Evolutionary conservation across 1,140 invertebrate genomes (phyloP), one percentile per base, ranked within the genome.

Genomic region (Drosophila leontia): DNA sequence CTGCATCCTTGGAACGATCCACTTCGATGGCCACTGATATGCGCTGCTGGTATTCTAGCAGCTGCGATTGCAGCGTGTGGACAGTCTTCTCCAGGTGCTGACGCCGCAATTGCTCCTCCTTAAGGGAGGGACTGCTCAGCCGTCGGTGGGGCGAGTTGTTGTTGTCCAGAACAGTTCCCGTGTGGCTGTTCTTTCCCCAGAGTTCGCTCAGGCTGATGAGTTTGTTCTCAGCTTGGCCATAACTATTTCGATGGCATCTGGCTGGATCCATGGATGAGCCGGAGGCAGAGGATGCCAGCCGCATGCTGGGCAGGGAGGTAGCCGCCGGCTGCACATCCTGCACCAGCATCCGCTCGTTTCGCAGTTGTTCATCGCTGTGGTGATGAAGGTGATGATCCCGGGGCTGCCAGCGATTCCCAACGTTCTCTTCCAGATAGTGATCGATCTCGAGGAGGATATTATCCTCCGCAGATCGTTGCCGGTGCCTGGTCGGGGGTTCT

Each of bases 41-140:
- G 75, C 96, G 95, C 87, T 97, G 96, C 92, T 97, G 95, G 74
- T 96, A 95, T 80, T 97, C 96, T 19, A 97, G 91, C 55, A 96
- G 91, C 68, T 95, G 95, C 62, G 94, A 94, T 88, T 97, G 96
- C 2, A 97, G 88, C 42, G 95, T 94, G 82, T 96, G 95, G 42
- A 97, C 96, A 67, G 96, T 93, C 70, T 95, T 93, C 92, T 97
- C 96, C 88, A 96, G 96, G 87, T 97, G 96, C 95, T 97, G 88
- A 7, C 94, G 93, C 34, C 85, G 62, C n/a, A 96, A 93, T 91
- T 95, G 95, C 92, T 97, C 96, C 92, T 97, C 96, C 92, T 97
- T 95, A 9, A 96, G 93, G 1, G 72, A 71, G 4, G 78, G 74
- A 19, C 61, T 72, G 9, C 61, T 57, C 4, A 60, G 57, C 7